Base-by-base conservation (phyloP, 2,888 invertebrate species). In the Eledone cirrhosa region DNA sequence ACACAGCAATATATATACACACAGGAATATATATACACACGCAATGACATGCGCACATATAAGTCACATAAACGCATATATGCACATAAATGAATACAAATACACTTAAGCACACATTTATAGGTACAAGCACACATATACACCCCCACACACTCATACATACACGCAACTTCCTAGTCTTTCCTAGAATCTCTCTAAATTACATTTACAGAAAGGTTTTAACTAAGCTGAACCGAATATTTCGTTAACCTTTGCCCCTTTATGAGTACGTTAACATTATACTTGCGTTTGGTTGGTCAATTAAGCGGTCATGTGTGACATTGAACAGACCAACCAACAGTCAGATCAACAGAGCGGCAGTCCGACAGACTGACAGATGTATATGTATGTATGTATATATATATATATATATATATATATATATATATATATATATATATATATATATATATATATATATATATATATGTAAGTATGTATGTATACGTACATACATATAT, bases 381-480 rank as follows among this genome's bases (percentile, higher is more conserved):
- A 53, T 53, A 53, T 53, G 19, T 53, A 53, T 53, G 53, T 53
- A 53, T 53, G 19, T 53, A 53, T 53, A 53, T 53, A 53, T 53
- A 16, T 53, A 53, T 53, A 53, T 53, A 53, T 53, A 53, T 53
- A 53, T 53, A 19, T 53, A 53, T 53, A 53, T 53, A 53, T 53
- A 53, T 53, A 19, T 53, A 53, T 53, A 53, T 53, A 53, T 53
- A 53, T 53, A 53, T 19, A 53, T 53, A 19, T 53, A 53, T 53
- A 53, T 53, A 53, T 53, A 53, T 53, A 53, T 53, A 19, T 53
- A 53, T 53, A 53, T 53, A 53, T 53, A 53, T 53, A 53, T 53
- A 19, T 53, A 53, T 53, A 53, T 16, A 53, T 53, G 19, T 19
- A 16, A 16, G 19, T 53, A 53, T 53, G 19, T 53, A 53, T 53